Evolutionary conservation across 1,140 invertebrate species (phyloP).

Genomic region (Asbolus verrucosus): DNA sequence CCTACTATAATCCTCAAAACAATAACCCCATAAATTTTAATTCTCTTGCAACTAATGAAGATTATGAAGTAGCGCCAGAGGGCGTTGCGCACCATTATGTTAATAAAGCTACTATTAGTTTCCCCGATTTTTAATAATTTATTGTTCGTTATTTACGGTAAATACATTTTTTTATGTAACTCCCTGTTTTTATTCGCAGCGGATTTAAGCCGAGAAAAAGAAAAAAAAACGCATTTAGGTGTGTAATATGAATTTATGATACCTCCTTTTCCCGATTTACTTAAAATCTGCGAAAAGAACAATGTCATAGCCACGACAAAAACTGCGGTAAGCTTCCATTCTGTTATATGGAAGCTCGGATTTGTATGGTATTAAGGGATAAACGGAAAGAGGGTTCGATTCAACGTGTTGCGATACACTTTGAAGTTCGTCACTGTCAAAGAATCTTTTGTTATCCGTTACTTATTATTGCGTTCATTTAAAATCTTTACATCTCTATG

Average conservation of each 20-base stretch:
- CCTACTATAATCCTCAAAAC: slow-evolving; percentile 35
- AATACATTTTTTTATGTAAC: slow-evolving; percentile 14
- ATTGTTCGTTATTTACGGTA: slow-evolving; percentile 7
- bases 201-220: too few relatives aligned
- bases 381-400: slow-evolving; percentile 60
- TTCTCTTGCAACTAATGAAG: slow-evolving; percentile 9
- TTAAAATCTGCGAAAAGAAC: slow-evolving; percentile 60
- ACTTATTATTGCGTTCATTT: slow-evolving; percentile 66
- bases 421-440: slow-evolving; percentile 63
- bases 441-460: slow-evolving; percentile 64
- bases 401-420: slow-evolving; percentile 62
- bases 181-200: too few relatives aligned
- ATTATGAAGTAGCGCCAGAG: slow-evolving; percentile 7
- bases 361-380: slow-evolving; percentile 64
- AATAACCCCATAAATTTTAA: slow-evolving; percentile 45
- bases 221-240: slow-evolving; percentile 41
- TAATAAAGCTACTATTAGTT: slow-evolving; percentile 25
- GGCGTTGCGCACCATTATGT: slow-evolving; percentile 4
- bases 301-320: slow-evolving; percentile 58
- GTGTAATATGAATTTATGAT: slow-evolving; percentile 49
- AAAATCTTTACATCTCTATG: slow-evolving; percentile 59
- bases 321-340: slow-evolving; percentile 59
- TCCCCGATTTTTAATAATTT: slow-evolving; percentile 13
- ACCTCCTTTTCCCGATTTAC: too few relatives aligned
- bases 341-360: slow-evolving; percentile 60